These are phyloP conservation scores for Drosophila repletoides DNA, from an alignment of 1,140 invertebrate genomes.

Conservation along the genomic window DNA sequence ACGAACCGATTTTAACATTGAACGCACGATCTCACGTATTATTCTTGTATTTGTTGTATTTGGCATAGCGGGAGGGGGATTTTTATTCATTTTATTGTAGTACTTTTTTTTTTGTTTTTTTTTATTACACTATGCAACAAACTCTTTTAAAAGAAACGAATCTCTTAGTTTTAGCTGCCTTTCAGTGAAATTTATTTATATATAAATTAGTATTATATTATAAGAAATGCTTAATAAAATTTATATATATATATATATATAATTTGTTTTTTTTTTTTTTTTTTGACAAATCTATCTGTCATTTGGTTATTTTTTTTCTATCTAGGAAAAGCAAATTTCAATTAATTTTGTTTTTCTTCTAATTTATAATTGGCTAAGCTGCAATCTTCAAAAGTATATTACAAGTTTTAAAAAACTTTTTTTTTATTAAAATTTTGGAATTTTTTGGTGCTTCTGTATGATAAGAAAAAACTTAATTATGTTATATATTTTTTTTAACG, in stretches of 20 bases:
- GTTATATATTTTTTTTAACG: not conserved
- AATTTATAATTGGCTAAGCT: not conserved
- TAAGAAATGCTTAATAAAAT: not conserved
- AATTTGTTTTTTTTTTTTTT: not conserved
- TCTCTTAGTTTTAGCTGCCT: no score
- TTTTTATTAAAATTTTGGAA: not conserved
- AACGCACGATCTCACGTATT: conserved; percentile 18
- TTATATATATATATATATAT: not conserved
- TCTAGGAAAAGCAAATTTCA: not conserved
- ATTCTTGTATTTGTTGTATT: conserved; percentile 38
- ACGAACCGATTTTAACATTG: conserved; percentile 42
- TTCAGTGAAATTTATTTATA: no score
- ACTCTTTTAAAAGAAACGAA: not conserved
- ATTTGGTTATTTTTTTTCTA: conserved; percentile 1
- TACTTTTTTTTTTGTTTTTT: no score
- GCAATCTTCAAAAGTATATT: not conserved
- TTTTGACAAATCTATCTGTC: not conserved
- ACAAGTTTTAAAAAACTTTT: not conserved
- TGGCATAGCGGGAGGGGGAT: conserved; percentile 51
- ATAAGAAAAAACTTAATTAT: not conserved
- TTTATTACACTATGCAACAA: conserved; percentile 34
- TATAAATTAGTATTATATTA: no score
- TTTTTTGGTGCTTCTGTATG: conserved; percentile 7
- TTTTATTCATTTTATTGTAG: no score
- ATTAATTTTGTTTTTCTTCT: not conserved